These are phyloP conservation scores for Procavia capensis DNA, from an alignment of 2,113 vertebrate genomes.

Conservation along the genomic window DNA sequence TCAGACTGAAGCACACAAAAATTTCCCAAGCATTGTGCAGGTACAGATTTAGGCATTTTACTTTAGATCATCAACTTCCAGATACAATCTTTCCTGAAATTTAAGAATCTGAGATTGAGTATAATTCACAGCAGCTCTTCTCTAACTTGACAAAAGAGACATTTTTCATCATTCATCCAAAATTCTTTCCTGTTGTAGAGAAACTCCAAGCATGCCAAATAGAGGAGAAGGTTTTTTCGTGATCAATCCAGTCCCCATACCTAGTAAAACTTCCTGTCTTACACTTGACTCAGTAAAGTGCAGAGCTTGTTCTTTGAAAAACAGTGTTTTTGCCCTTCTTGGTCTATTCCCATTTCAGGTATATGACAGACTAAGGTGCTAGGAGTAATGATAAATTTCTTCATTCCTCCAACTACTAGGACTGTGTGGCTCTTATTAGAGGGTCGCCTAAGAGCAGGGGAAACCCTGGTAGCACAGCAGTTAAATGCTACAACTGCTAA, in stretches of 20 bases:
- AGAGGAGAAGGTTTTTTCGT: neutral
- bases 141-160: neutral
- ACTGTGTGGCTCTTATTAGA: neutral
- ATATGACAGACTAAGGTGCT: neutral
- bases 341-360: neutral
- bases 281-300: neutral
- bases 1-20: neutral
- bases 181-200: neutral
- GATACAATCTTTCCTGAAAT: neutral
- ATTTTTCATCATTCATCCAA: neutral
- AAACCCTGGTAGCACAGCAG: no score
- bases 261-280: neutral
- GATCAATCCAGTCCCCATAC: neutral
- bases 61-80: neutral
- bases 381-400: neutral
- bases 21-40: neutral
- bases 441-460: neutral
- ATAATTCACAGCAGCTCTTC: neutral
- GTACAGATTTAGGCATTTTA: neutral
- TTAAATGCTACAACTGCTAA: no score
- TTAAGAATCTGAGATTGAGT: neutral
- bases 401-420: neutral
- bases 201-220: neutral
- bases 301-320: conserved; percentile 8
- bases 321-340: neutral